Evolutionary conservation across 2,797 vertebrate species (phyloP).

Genomic region (Catamblyrhynchus diadema): DNA sequence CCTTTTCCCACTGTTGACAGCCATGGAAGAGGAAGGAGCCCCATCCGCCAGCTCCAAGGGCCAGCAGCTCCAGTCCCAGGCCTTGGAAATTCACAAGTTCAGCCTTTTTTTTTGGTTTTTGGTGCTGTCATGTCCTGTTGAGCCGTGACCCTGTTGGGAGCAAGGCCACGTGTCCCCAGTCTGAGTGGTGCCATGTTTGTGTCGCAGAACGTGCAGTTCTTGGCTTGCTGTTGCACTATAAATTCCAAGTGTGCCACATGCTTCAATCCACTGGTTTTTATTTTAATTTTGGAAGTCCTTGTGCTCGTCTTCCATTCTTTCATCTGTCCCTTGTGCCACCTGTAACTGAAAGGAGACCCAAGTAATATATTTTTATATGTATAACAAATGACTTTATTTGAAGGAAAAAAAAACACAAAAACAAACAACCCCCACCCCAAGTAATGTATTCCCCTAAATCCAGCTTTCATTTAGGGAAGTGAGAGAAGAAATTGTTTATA

Average conservation of each 20-base stretch:
- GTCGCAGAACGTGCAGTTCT: not conserved
- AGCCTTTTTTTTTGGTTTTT: not conserved
- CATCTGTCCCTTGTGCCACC: not conserved
- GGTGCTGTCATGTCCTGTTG: not conserved
- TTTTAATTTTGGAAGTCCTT: not conserved
- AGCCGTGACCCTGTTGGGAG: not conserved
- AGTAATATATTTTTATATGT: constrained; percentile 50
- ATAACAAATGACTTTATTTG: constrained; percentile 21
- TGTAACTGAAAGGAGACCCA: not conserved
- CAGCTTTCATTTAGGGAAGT: constrained; percentile 5
- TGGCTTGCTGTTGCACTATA: not conserved
- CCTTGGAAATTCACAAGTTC: not conserved
- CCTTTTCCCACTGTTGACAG: rapidly evolving
- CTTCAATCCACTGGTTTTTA: not conserved
- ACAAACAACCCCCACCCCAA: not conserved
- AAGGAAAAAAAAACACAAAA: not conserved
- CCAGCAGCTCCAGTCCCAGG: not conserved
- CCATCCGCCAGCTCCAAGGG: rapidly evolving
- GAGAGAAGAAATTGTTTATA: not conserved
- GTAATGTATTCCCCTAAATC: not conserved
- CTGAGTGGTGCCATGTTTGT: not conserved
- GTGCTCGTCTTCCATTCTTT: not conserved
- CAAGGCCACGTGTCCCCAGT: not conserved
- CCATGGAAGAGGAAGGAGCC: not conserved
- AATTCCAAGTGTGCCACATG: not conserved